Base-by-base conservation (phyloP, 2,888 invertebrate species). In the Odiellus spinosus region DNA sequence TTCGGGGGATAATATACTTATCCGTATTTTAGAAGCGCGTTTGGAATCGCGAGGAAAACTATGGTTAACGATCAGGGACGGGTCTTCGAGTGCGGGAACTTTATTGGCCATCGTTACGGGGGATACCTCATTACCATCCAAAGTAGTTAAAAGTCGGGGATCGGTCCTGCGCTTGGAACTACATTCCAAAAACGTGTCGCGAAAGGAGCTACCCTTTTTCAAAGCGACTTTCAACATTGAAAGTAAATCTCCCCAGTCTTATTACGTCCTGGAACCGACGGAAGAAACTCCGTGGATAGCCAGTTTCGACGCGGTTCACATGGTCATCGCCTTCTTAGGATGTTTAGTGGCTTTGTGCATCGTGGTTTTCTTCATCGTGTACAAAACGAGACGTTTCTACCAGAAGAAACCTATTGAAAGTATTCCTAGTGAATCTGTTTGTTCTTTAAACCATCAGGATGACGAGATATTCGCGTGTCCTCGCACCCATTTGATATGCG, bases 61-160 rank as follows among this genome's bases (percentile, higher is more conserved):
- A 35, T 52, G 46, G 46, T 40, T 54, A 14, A 50, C 49, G 10
- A 41, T 54, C n/a, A 35, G 54, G 12, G 54, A 53, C 40, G 49
- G 52, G 1, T 44, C 36, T 42, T 48, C 48, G 11, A 32, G 45
- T 19, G 40, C 49, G 15, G 52, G 52, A 33, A 40, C 40, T 20
- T 46, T 54, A 20, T 42, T 54, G n/a, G 50, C 50, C n/a, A 45
- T 47, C 14, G 33, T 54, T 15, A 44, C 44, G n/a, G 36, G 41
- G 2, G 21, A 39, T 33, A 44, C 44, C n/a, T 26, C 35, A 11
- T 19, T 21, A 15, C 2, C 44, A 8, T 18, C 32, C 6, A 12
- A 14, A 15, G 14, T 17, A 8, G 38, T 36, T 15, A 17, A 36
- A 12, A 15, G 15, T 17, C 17, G 17, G 15, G 17, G 38, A 14